A percentile compares a stretch with the other conserved stretches of the same genome.
Conservation (phyloP, 2,888 invertebrate genomes). For the Xylota segnis region DNA sequence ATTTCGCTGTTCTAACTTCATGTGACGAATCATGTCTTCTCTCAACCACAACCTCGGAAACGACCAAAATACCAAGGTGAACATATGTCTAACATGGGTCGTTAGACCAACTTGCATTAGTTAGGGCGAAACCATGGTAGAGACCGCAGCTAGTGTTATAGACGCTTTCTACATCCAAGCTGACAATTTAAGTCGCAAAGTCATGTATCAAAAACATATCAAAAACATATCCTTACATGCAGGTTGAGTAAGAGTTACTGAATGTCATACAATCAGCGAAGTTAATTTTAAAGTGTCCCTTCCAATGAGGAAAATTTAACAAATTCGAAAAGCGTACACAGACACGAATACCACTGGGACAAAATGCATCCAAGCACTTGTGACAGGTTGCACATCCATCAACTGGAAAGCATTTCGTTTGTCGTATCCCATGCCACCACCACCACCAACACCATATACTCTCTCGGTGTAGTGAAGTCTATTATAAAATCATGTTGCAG, state of each 20-base stretch:
- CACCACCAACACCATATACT: background rate
- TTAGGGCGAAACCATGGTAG: too few species aligned
- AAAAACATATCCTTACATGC: background rate
- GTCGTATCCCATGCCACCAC: background rate
- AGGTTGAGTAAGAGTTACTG: background rate
- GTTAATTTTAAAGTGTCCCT: background rate
- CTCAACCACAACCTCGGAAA: too few species aligned
- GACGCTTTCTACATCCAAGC: too few species aligned
- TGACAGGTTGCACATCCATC: conserved; percentile 23
- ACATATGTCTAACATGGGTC: too few species aligned
- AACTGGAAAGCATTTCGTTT: conserved; percentile 13
- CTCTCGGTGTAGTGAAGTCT: conserved; percentile 19
- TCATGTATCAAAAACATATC: too few species aligned
- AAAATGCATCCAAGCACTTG: conserved; percentile 18
- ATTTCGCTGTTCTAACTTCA: too few species aligned
- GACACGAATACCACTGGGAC: background rate
- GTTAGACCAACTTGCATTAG: too few species aligned
- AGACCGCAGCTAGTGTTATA: too few species aligned
- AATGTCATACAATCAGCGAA: conserved; percentile 15
- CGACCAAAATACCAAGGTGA: too few species aligned
- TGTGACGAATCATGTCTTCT: too few species aligned
- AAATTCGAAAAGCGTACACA: background rate
- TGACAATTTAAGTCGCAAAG: too few species aligned
- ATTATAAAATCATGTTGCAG: conserved; percentile 63
- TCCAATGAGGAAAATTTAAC: conserved; percentile 1